phyloP scores from a whole-genome alignment of 1,140 invertebrate species.

The Leptinotarsa texana region DNA sequence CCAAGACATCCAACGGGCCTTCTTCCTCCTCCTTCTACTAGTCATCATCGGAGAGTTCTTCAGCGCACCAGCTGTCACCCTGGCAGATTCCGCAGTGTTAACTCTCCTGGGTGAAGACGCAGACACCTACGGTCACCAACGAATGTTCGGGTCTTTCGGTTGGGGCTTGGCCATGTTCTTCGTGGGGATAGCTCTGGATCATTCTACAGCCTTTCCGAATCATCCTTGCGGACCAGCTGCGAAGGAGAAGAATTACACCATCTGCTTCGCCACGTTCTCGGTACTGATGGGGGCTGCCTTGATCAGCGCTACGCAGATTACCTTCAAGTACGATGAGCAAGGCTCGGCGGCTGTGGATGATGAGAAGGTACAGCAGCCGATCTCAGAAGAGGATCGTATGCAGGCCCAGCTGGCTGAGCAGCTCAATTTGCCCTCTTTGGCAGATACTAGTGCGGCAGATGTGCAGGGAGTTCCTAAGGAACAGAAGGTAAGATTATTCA shows the following conservation, averaged over 20 bases:
- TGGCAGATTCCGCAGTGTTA: conserved; percentile 94
- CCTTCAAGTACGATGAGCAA: conserved; percentile 74
- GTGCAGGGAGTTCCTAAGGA: conserved; percentile 57
- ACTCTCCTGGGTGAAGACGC: conserved; percentile 90
- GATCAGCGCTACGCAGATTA: conserved; percentile 87
- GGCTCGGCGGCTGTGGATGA: conserved; percentile 28
- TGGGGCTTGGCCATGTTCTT: conserved; percentile 99
- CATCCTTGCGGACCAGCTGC: conserved; percentile 88
- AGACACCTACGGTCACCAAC: conserved; percentile 91
- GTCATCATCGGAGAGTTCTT: conserved; percentile 98
- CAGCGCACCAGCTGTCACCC: conserved; percentile 92
- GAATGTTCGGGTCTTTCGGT: conserved; percentile 83
- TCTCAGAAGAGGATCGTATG: conserved; percentile 70
- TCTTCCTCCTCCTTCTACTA: conserved; percentile 89
- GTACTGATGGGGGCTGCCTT: conserved; percentile 95
- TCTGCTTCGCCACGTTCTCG: conserved; percentile 97
- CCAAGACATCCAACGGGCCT: conserved; percentile 93
- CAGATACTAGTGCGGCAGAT: conserved; percentile 63
- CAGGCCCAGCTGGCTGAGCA: conserved; percentile 81
- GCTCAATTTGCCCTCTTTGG: conserved; percentile 75
- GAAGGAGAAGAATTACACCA: conserved; percentile 96
- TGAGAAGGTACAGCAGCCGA: conserved; percentile 17
- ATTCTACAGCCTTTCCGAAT: conserved; percentile 86
- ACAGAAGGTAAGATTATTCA: conserved; percentile 60
- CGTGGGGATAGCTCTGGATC: conserved; percentile 96